Conservation (phyloP, 2,113 vertebrate genomes). For the Dromaius novaehollandiae region DNA sequence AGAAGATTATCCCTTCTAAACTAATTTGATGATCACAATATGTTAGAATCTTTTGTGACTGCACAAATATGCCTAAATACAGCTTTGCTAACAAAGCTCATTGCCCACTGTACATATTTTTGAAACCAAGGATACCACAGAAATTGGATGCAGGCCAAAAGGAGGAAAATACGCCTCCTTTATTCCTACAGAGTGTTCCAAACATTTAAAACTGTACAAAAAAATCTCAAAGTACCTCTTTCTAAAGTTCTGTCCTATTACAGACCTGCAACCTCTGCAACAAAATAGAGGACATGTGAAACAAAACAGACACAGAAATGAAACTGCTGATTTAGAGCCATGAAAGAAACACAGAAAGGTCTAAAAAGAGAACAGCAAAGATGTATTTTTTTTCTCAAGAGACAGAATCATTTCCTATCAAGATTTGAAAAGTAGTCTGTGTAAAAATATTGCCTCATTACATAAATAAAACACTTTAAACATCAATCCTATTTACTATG, state of each 20-base stretch:
- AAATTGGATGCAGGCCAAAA: background rate
- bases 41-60: background rate
- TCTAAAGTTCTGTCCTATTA: background rate
- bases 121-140: background rate
- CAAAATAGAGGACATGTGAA: background rate
- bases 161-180: background rate
- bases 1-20: background rate
- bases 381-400: background rate
- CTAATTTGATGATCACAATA: background rate
- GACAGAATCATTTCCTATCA: background rate
- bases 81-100: background rate
- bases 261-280: background rate
- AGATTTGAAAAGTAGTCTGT: background rate
- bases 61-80: fast-evolving
- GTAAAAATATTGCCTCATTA: background rate
- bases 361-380: background rate
- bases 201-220: background rate
- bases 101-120: background rate
- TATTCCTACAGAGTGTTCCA: background rate
- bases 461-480: background rate
- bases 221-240: background rate
- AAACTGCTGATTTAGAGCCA: background rate
- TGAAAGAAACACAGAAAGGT: background rate
- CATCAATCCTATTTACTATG: background rate
- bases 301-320: background rate